Evolutionary conservation across 2,888 invertebrate genomes (phyloP), one percentile per base, ranked within the genome.

Genomic region (Chymomyza caudatula): DNA sequence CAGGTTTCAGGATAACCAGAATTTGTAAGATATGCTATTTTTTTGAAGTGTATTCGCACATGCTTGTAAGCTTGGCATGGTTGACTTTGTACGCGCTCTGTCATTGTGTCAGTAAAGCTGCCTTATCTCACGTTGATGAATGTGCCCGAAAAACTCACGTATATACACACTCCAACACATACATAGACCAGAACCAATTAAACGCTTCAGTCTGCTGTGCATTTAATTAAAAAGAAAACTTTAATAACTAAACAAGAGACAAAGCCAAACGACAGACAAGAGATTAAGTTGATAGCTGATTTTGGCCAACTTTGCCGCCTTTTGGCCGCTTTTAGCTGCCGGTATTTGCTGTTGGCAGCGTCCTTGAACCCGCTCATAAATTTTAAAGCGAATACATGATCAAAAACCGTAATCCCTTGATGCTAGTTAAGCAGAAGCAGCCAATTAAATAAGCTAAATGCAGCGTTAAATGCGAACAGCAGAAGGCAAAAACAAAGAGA

Each of bases 361-460:
- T 29, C 60, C 54, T 54, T 47, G 29, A 53, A 25, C 43, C 19
- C 29, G n/a, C 69, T 68, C 72, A 73, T 77, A 74, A 81, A 77
- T 84, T 84, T 37, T 84, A 73, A 84, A 84, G 74, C 76, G 77
- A 81, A 74, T 76, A 71, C 72, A 72, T 81, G 78, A 81, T 81
- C 82, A 82, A 81, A 37, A 74, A 84, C 77, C 71, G 74, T 75
- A 85, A 73, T 82, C 85, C 82, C 82, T 70, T 73, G 82, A 78
- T 76, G 73, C 77, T 72, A 85, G 78, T 79, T 82, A 78, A 71
- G 72, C 70, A 69, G 73, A 82, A 77, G 73, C 76, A 70, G 73
- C 73, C 85, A 85, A 82, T 82, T 79, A 82, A 82, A 69, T 71
- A 72, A 74, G 69, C 74, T 82, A 82, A 85, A 74, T 76, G 78